Evolutionary conservation across 2,113 vertebrate species (phyloP), one percentile per base, ranked within the genome.

Genomic region (Sinocyclocheilus anshuiensis): DNA sequence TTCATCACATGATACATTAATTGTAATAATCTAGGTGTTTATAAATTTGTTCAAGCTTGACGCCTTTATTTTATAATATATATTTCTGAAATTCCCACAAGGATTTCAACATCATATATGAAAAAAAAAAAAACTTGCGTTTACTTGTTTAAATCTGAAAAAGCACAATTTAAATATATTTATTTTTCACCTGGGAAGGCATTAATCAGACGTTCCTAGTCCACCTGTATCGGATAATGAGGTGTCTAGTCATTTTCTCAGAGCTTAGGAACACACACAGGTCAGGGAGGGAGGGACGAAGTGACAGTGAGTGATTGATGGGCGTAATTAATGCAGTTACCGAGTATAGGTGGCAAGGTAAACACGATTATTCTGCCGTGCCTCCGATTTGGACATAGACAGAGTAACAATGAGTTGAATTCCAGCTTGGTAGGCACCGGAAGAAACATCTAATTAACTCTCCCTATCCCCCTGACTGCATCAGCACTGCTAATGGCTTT

Each of bases 401-500:
- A 24, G 57, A 87, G 74, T 67, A 53, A 84, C 50, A 84, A 81
- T 20, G 84, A 81, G 79, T 48, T 55, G 36, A 69, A 89, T 86
- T 86, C 83, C 48, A 86, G 86, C 26, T 65, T 48, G 86, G 69
- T 79, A 88, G 78, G 83, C 82, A 86, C 20, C 11, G 20, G 72
- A 78, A 55, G 48, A 65, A 55, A 87, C 81, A 87, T 39, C 79
- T 67, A 84, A 89, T 89, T 88, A 91, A 90, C 71, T 87, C 84
- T 33, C 69, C 78, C 45, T 20, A 67, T 84, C 57, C 74, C 55
- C 22, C 36, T 59, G 55, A n/a, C 76, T 89, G 86, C 79, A 77
- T 86, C 76, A 86, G 11, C 85, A 83, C 71, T 76, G 81, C 86
- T 91, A 92, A 93, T 91, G 90, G 80, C 87, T 90, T 86, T 74